These are phyloP conservation scores for Pygmarrhopalites habei DNA, from an alignment of 1,140 invertebrate species.

Conservation along the genomic window DNA sequence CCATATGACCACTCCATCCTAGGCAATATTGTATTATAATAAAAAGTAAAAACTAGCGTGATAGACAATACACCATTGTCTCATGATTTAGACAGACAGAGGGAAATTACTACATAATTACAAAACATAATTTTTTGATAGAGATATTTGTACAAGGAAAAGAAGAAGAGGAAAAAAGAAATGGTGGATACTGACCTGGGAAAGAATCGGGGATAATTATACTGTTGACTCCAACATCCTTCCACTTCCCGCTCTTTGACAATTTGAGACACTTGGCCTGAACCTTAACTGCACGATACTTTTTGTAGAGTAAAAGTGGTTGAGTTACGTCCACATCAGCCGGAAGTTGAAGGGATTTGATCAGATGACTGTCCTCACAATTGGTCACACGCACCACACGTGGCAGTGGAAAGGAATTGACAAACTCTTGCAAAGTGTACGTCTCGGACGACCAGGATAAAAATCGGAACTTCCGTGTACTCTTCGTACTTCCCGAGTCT, in stretches of 20 bases:
- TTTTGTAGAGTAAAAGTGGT: slow-evolving; percentile 42
- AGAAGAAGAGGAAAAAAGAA: too few relatives aligned
- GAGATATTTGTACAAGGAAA: too few relatives aligned
- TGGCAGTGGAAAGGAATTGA: slow-evolving; percentile 39
- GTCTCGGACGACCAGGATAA: slow-evolving; percentile 38
- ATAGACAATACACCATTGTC: too few relatives aligned
- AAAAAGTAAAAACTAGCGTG: too few relatives aligned
- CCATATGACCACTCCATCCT: too few relatives aligned
- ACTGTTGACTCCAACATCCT: slow-evolving; percentile 41
- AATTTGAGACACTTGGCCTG: slow-evolving; percentile 41
- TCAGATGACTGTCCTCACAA: slow-evolving; percentile 26
- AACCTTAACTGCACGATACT: slow-evolving; percentile 41
- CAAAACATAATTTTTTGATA: too few relatives aligned
- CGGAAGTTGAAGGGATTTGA: slow-evolving; percentile 31
- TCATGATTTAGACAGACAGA: too few relatives aligned
- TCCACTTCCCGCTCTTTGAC: slow-evolving; percentile 39
- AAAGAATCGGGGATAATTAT: slow-evolving; percentile 44
- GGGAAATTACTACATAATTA: too few relatives aligned
- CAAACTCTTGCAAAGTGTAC: slow-evolving; percentile 34
- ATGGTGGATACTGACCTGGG: slow-evolving; percentile 39
- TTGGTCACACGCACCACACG: slow-evolving; percentile 38
- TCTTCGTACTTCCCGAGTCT: slow-evolving; percentile 30
- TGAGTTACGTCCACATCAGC: slow-evolving; percentile 40
- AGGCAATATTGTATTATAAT: too few relatives aligned
- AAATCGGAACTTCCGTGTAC: slow-evolving; percentile 31